Base-by-base conservation (phyloP, 1,140 invertebrate genomes). In the Drosophila yakuba region DNA sequence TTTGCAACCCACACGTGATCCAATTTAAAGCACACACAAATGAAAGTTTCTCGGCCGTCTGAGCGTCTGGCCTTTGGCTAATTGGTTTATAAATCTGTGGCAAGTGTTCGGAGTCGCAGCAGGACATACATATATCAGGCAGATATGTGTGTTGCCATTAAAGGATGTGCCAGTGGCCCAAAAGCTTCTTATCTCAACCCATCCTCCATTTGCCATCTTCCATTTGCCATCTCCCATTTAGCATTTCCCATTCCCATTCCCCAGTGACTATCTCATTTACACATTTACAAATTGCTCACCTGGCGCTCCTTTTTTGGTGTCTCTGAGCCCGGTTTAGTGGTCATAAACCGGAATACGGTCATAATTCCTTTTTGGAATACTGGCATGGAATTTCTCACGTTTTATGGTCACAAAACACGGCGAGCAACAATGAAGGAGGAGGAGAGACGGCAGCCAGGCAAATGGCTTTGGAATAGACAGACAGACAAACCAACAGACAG, bases 281-380 rank as follows among this genome's bases (percentile, higher is more conserved):
- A 89, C 83, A 84, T 80, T 74, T 73, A 68, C 71, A 82, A 89
- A 90, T 78, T 86, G 74, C 69, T 80, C 55, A 45, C 48, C 63
- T 59, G 38, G 35, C 43, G 32, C 14, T 71, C 32, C 23, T 8
- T 41, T 20, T 8, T 45, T 35, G 10, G 23, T 38, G 39, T 51
- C 66, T 54, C 69, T 85, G 83, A 58, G 74, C 61, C 79, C 71
- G 79, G 52, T 84, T 88, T 88, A 89, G 84, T 89, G 85, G 63
- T 78, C 74, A 84, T 89, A 89, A 88, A 88, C 63, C 76, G 57
- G 78, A 89, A 88, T 89, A 78, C 67, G 71, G 83, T 83, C 79
- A 88, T 88, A 89, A 89, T 88, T 88, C 72, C 67, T 80, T 54
- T 51, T 73, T 38, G 66, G 58, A 66, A 52, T 51, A 66, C 61